Base-by-base conservation (phyloP, 2,797 vertebrate genomes). In the Tenualosa thibaudeaui region DNA sequence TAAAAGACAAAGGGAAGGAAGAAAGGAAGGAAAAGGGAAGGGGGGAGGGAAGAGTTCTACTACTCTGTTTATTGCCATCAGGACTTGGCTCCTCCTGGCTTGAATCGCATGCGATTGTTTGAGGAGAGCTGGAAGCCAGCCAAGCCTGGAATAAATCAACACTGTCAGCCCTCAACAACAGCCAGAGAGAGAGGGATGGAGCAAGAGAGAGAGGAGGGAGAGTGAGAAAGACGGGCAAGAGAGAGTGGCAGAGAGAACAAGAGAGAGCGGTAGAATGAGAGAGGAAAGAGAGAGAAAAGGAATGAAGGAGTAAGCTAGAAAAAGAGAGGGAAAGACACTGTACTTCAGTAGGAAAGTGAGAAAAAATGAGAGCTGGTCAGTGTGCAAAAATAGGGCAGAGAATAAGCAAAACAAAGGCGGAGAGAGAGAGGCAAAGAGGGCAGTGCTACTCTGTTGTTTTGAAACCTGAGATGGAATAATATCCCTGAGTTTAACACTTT, bases 31-130 rank as follows among this genome's bases (percentile, higher is more conserved):
- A 86, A 81, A 78, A 75, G 82, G 40, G 37, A 81, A 75, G 81
- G 4, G 10, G n/a, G 54, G 82, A 75, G 26, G 37, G 40, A 43
- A 50, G 65, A 40, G 87, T 88, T 90, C 90, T 90, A 91, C 87
- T 87, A 92, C 91, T 94, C 94, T 94, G 94, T 95, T 96, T 95
- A 94, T 93, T 93, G 92, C 93, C 91, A 92, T 93, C 93, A 90
- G 93, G 93, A 93, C 92, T 94, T 93, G 91, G 93, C 93, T 92
- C 89, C 81, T 40, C 62, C 87, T 43, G 89, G 90, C 89, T 92
- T 90, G 91, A 84, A 91, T 90, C 91, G 94, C 92, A 84, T 89
- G 91, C 92, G 91, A 94, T 94, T 96, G 94, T 95, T 94, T 94
- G 90, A 93, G 92, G 91, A 89, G 91, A 92, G 88, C 87, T 95